These are phyloP conservation scores for Drosophila ironensis DNA, from an alignment of 1,140 invertebrate genomes.

Conservation along the genomic window DNA sequence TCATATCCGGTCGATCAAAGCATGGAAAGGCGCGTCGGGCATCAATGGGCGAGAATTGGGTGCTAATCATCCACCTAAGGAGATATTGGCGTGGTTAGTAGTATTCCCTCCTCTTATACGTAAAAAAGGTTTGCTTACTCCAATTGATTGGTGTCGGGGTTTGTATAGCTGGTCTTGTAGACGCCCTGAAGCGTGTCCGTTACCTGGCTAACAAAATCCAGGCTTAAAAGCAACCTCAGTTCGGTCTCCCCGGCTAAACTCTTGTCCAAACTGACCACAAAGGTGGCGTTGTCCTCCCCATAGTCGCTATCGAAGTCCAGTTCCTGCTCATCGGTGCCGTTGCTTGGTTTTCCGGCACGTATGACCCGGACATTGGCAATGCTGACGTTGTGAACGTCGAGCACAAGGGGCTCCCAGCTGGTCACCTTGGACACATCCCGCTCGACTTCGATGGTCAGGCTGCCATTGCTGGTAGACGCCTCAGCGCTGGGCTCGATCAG, in stretches of 20 bases:
- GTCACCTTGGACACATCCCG: slow-evolving; percentile 59
- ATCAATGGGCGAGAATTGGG: slow-evolving; percentile 92
- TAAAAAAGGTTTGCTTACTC: slow-evolving; percentile 84
- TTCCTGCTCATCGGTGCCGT: slow-evolving; percentile 55
- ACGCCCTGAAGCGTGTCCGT: slow-evolving; percentile 87
- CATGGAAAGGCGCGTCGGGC: slow-evolving; percentile 94
- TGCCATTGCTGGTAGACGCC: slow-evolving; percentile 69
- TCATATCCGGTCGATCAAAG: slow-evolving; percentile 93
- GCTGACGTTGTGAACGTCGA: slow-evolving; percentile 76
- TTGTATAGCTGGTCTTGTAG: slow-evolving; percentile 90
- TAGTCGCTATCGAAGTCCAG: slow-evolving; percentile 76
- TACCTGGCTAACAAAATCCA: slow-evolving; percentile 87
- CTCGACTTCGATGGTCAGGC: slow-evolving; percentile 64
- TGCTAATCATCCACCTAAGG: slow-evolving; percentile 87
- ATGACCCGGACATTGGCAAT: slow-evolving; percentile 74
- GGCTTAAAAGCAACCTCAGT: slow-evolving; percentile 80
- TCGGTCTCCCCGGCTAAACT: slow-evolving; percentile 27
- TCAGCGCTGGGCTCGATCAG: slow-evolving; percentile 71
- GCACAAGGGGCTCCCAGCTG: slow-evolving; percentile 71
- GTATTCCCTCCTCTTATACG: neutral
- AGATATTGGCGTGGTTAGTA: too few relatives aligned
- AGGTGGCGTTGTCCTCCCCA: slow-evolving; percentile 68
- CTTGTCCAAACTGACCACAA: slow-evolving; percentile 57
- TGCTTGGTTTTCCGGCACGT: slow-evolving; percentile 4
- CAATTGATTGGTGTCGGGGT: slow-evolving; percentile 84